Conservation (phyloP, 2,888 invertebrate species). For the Ophion costatus region DNA sequence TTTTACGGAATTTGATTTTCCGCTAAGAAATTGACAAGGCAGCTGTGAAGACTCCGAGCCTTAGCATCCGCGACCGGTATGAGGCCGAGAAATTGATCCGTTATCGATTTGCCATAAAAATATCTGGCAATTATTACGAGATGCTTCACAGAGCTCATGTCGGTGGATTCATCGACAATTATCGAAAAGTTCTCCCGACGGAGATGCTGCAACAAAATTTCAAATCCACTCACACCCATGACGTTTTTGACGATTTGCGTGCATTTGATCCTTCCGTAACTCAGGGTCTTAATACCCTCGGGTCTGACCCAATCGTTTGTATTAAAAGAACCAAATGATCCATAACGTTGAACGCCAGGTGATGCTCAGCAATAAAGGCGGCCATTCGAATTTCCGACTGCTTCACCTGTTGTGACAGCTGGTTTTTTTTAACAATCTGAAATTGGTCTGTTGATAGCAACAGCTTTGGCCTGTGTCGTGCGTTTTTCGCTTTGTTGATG, state of each 20-base stretch:
- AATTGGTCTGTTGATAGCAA: conserved; percentile 2
- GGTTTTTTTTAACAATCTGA: conserved; percentile 19
- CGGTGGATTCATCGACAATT: conserved; percentile 67
- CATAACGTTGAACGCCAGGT: conserved; percentile 68
- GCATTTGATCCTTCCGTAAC: conserved; percentile 66
- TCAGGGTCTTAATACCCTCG: conserved; percentile 68
- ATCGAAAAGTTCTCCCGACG: conserved; percentile 57
- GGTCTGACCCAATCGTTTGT: conserved; percentile 66
- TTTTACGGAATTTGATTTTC: conserved; percentile 64
- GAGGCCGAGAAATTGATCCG: conserved; percentile 50
- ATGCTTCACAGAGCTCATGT: conserved; percentile 35
- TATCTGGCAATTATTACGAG: conserved; percentile 37
- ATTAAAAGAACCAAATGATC: conserved; percentile 69
- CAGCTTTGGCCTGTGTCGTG: conserved; percentile 11
- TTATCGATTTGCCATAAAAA: conserved; percentile 34
- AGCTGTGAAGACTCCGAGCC: conserved; percentile 58
- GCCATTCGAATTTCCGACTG: conserved; percentile 63
- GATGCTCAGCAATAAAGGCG: conserved; percentile 70
- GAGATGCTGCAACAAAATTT: conserved; percentile 14
- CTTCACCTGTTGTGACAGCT: conserved; percentile 47
- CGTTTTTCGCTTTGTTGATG: conserved; percentile 31
- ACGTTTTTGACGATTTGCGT: conserved; percentile 67
- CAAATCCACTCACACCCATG: conserved; percentile 4
- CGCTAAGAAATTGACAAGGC: conserved; percentile 58
- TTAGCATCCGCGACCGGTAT: conserved; percentile 59